Evolutionary conservation across 2,888 invertebrate genomes (phyloP), one percentile per base, ranked within the genome.

Genomic region (Magallana nippona): DNA sequence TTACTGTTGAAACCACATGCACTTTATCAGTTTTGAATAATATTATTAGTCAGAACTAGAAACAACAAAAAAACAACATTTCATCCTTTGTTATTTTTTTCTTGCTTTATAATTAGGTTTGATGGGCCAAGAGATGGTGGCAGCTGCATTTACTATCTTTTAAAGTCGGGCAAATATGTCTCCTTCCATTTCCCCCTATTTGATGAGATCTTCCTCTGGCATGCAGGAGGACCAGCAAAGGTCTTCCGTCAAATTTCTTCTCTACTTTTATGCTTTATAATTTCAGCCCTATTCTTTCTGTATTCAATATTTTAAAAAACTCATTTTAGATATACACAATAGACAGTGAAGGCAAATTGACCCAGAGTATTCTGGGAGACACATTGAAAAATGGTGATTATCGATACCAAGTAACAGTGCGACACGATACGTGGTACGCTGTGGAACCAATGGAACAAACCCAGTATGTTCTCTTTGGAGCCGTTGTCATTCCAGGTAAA

Each of bases 381-480:
- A 86, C 87, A 1, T 55, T 87, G 11, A 85, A 88, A 57, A 71
- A 90, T 84, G 77, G 81, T 2, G 85, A 89, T 17, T 87, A 84
- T 85, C 83, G 83, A 1, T 87, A 87, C 55, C 89, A 88, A 77
- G 82, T 87, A 1, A 83, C 88, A 10, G 86, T 90, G 1, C 87
- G 88, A 55, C 89, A 90, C 81, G 87, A 91, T 71, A 88, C 88
- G 10, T 89, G 90, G 89, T 88, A 89, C 80, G 83, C 87, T 55
- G 87, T 88, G 11, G 88, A 90, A 78, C 82, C 90, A 11, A 32
- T 83, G 11, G 87, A 88, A 11, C 86, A 82, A 11, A 86, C 86
- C 15, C 78, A 84, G 57, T 90, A 86, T 71, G 78, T 85, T 13
- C 79, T 90, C 15, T 89, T 86, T 80, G 87, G 90, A 83, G 89